A percentile compares a stretch with the other conserved stretches of the same genome.
Evolutionary conservation across 2,888 invertebrate genomes (phyloP).

Genomic region (Ferrisia virgata): DNA sequence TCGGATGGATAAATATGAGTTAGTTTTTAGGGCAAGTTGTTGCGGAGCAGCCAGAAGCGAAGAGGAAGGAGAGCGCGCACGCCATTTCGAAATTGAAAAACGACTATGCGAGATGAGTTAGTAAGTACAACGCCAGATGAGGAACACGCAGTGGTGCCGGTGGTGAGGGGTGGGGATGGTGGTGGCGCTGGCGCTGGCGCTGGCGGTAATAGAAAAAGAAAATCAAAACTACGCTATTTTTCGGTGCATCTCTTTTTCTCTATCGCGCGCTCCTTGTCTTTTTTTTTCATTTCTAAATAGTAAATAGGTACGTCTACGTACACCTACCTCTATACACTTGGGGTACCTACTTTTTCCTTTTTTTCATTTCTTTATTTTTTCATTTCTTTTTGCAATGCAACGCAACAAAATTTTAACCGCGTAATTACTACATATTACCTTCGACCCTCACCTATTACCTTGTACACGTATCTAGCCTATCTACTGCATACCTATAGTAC

Average conservation of each 20-base stretch:
- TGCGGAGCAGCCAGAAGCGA: constrained; percentile 3
- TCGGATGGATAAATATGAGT: constrained; percentile 45
- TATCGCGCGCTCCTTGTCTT: not conserved
- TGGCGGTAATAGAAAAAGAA: too few relatives aligned
- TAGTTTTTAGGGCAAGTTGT: constrained; percentile 35
- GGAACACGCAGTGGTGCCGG: too few relatives aligned
- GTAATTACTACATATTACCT: too few relatives aligned
- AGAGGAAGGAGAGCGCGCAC: constrained; percentile 3
- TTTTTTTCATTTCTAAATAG: not conserved
- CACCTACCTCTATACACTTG: not conserved
- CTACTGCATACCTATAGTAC: too few relatives aligned
- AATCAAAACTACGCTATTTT: not conserved
- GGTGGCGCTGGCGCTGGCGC: too few relatives aligned
- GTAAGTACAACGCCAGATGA: not conserved
- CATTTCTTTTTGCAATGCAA: too few relatives aligned
- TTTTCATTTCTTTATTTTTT: too few relatives aligned
- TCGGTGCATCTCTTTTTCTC: not conserved
- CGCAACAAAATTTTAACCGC: too few relatives aligned
- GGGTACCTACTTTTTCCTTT: not conserved
- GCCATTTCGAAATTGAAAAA: constrained; percentile 30
- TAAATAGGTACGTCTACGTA: not conserved
- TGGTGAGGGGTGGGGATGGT: too few relatives aligned
- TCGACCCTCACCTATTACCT: too few relatives aligned
- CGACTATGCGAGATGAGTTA: constrained; percentile 31
- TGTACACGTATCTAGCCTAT: too few relatives aligned